Evolutionary conservation across 2,888 invertebrate species (phyloP).

Genomic region (Leptopilina syphax): DNA sequence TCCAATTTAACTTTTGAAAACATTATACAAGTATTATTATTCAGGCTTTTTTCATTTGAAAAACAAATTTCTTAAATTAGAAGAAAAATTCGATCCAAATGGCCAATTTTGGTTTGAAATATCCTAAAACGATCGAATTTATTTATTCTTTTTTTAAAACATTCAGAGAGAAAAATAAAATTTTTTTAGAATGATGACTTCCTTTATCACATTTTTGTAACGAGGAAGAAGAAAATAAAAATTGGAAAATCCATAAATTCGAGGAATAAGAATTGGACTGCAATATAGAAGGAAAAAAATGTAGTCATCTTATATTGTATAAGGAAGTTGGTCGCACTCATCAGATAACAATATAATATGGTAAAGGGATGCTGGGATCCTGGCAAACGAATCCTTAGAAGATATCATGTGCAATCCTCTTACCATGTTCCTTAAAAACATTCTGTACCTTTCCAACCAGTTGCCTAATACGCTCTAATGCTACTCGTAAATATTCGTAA

Average conservation of each 20-base stretch:
- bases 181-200: neutral
- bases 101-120: neutral
- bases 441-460: neutral
- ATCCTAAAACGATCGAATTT: neutral
- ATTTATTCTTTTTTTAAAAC: neutral
- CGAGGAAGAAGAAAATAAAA: neutral
- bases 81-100: neutral
- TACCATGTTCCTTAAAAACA: constrained; percentile 20
- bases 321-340: neutral
- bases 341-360: constrained; percentile 23
- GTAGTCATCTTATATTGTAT: neutral
- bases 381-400: neutral
- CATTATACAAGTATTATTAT: no score
- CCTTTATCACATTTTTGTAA: constrained; percentile 5
- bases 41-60: no score
- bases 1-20: no score
- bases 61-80: no score
- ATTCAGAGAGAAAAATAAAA: neutral
- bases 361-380: constrained; percentile 16
- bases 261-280: neutral
- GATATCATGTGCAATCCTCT: constrained; percentile 27
- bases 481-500: constrained; percentile 23
- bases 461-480: constrained; percentile 8
- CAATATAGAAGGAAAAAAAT: neutral
- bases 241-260: constrained; percentile 5